A percentile compares a stretch with the other conserved stretches of the same genome.
These are phyloP conservation scores for Microcebus ravelobensis DNA, from an alignment of 2,113 vertebrate genomes.

Conservation along the genomic window DNA sequence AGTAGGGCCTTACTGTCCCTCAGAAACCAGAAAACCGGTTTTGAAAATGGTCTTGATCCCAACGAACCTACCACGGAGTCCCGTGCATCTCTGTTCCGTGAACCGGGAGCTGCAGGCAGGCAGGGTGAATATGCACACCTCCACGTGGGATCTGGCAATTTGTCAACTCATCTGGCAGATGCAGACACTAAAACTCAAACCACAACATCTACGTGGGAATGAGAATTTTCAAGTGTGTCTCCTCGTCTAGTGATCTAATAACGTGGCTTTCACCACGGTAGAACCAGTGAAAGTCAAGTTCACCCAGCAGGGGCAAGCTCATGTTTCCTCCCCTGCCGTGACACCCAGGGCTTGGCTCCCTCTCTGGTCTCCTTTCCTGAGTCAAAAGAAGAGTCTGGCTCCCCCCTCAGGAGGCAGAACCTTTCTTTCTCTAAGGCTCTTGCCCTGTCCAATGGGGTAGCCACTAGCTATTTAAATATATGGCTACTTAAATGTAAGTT, in stretches of 20 bases:
- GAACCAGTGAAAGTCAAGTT: neutral
- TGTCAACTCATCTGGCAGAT: neutral
- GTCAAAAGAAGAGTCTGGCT: neutral
- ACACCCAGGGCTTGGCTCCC: neutral
- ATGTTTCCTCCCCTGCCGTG: neutral
- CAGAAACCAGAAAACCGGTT: neutral
- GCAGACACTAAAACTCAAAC: neutral
- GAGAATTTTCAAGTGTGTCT: neutral
- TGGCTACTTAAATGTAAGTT: neutral
- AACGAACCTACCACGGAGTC: neutral
- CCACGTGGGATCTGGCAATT: neutral
- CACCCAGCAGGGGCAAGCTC: neutral
- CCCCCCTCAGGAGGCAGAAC: neutral
- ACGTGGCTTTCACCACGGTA: neutral
- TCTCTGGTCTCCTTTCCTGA: neutral
- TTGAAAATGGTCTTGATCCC: neutral
- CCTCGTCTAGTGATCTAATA: neutral
- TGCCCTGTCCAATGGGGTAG: neutral
- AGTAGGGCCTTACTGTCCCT: neutral
- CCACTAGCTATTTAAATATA: neutral
- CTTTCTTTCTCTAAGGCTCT: neutral
- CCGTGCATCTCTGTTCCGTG: neutral
- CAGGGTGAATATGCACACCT: neutral
- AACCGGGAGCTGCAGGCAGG: neutral
- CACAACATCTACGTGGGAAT: neutral